phyloP scores from a whole-genome alignment of 2,888 invertebrate species.

The Sminthurides aquaticus region DNA sequence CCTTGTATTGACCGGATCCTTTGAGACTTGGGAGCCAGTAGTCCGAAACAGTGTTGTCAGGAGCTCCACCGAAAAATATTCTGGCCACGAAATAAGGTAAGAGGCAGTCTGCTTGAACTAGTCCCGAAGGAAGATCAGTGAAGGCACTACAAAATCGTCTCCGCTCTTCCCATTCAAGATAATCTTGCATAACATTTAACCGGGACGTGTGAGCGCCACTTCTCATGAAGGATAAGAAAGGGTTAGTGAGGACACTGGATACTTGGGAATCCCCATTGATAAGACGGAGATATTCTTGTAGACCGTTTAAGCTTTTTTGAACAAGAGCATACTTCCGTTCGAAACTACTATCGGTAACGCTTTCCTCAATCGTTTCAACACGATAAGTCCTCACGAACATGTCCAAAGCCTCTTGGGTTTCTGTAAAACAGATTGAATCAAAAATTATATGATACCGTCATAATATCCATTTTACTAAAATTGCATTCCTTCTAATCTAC shows the following conservation, averaged over 20 bases:
- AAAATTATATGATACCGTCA: neutral
- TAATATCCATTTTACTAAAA: too few species aligned
- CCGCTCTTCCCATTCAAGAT: constrained; percentile 35
- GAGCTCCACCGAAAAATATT: constrained; percentile 27
- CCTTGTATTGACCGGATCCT: neutral
- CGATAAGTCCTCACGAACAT: neutral
- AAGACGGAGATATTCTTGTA: constrained; percentile 20
- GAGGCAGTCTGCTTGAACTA: constrained; percentile 23
- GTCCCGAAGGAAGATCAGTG: constrained; percentile 13
- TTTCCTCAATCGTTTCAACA: neutral
- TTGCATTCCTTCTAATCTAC: too few species aligned
- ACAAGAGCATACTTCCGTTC: neutral
- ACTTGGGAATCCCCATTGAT: neutral
- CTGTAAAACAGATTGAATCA: neutral
- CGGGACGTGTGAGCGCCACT: neutral
- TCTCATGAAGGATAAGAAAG: neutral
- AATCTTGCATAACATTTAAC: neutral
- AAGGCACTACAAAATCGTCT: constrained; percentile 30
- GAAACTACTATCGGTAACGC: too few species aligned
- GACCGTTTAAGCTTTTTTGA: neutral
- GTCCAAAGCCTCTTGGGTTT: neutral
- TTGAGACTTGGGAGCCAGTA: neutral
- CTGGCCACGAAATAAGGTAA: constrained; percentile 31
- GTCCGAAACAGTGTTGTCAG: neutral
- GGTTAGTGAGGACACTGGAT: neutral